Base-by-base conservation (phyloP, 2,797 vertebrate genomes). In the Anabacerthia variegaticeps region DNA sequence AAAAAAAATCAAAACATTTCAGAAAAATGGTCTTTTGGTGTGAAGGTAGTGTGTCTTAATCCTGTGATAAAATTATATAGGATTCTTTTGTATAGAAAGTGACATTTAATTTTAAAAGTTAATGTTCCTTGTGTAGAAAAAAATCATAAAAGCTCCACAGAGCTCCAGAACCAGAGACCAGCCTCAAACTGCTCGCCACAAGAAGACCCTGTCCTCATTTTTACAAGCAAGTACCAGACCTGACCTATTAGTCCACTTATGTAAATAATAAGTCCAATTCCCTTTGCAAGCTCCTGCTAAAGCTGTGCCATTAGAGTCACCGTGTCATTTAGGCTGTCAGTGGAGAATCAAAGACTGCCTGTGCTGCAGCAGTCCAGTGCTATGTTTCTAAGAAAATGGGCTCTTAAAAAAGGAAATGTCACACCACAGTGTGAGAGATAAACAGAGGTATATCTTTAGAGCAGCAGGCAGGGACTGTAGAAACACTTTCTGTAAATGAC, bases 401-500 rank as follows among this genome's bases (percentile, higher is more conserved):
- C 97, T 96, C 97, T 97, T 98, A 97, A 98, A 98, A 98, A 97
- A 97, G 98, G 97, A 98, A 98, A 98, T 98, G 98, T 98, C 98
- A 98, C 98, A 98, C 96, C 91, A 43, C 95, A 96, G 96, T 97
- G 98, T 98, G 98, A 98, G 97, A 97, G 98, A 97, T 96, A 97
- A 98, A 98, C 97, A 97, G 98, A 97, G 97, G 97, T 95, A 89
- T 97, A 95, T 97, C 96, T 97, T 96, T 84, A 95, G 97, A 97
- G 97, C 93, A 92, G 94, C 80, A 97, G 95, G 93, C 95, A 89
- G 97, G 96, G 95, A 97, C 98, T 95, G 96, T 93, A 95, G 98
- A 98, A 98, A 98, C 97, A 96, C 87, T 95, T 97, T 98, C 98
- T 98, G 98, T 98, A 99, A 98, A 99, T 98, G 98, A 98, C 98